A percentile compares a stretch with the other conserved stretches of the same genome.
Conservation (phyloP, 2,888 invertebrate genomes). For the Pyrrhosoma nymphula region DNA sequence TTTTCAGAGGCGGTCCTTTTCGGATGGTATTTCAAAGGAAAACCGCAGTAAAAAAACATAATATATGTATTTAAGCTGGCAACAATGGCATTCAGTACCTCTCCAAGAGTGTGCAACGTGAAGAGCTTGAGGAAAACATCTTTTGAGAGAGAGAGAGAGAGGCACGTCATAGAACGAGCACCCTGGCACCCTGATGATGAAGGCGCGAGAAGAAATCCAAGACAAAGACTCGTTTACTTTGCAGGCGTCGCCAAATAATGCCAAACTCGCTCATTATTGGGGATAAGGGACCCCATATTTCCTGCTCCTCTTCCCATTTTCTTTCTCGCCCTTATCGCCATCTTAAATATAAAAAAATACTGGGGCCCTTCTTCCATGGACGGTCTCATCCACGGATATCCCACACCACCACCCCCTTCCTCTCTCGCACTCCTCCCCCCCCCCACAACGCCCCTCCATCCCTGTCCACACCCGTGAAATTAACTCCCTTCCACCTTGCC, state of each 20-base stretch:
- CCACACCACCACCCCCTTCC: not conserved
- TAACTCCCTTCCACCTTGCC: not conserved
- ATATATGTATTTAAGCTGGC: no score
- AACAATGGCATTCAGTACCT: no score
- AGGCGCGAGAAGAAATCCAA: not conserved
- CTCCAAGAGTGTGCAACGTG: no score
- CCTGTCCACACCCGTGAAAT: conserved; percentile 39
- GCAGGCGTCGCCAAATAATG: not conserved
- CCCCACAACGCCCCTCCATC: not conserved
- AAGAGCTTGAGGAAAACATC: no score
- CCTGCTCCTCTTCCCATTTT: not conserved
- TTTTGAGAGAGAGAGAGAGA: no score
- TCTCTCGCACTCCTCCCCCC: not conserved
- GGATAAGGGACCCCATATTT: not conserved
- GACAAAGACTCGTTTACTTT: not conserved
- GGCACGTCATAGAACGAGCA: no score
- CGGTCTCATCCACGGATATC: not conserved
- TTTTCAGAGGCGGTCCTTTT: no score
- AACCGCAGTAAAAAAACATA: no score
- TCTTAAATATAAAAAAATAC: not conserved
- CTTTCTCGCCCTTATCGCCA: conserved; percentile 11
- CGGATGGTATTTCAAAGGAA: no score
- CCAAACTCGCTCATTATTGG: not conserved
- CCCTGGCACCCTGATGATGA: no score
- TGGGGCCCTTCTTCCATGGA: not conserved